Conservation (phyloP, 2,113 vertebrate genomes). For the Eulemur macaco region DNA sequence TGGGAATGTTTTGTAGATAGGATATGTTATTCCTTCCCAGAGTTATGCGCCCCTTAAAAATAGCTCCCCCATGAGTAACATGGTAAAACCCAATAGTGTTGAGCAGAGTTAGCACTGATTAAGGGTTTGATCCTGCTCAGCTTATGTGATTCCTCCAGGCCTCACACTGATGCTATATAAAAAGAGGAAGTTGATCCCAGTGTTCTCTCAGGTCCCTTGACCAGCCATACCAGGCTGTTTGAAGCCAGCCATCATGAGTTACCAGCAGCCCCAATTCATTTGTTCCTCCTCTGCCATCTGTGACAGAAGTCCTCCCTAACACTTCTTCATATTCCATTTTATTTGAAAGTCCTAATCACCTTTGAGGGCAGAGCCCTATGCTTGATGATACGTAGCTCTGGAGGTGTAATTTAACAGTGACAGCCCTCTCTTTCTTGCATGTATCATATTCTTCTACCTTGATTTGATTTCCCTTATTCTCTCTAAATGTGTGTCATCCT, state of each 20-base stretch:
- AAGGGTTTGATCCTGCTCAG: neutral
- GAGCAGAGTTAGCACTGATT: neutral
- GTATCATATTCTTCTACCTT: neutral
- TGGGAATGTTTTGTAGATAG: neutral
- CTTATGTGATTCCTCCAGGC: neutral
- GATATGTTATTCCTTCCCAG: neutral
- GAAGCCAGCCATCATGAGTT: neutral
- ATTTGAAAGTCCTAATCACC: neutral
- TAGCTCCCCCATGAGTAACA: neutral
- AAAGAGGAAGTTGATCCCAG: neutral
- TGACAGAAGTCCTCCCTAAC: neutral
- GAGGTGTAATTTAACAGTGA: neutral
- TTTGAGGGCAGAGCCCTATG: neutral
- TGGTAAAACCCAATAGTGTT: neutral
- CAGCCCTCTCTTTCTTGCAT: neutral
- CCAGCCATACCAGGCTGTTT: neutral
- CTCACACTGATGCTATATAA: neutral
- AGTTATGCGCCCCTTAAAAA: neutral
- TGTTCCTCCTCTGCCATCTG: neutral
- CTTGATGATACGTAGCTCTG: neutral
- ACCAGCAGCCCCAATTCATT: neutral
- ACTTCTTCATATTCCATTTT: neutral
- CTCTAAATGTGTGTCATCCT: neutral
- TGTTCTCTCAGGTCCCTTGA: neutral
- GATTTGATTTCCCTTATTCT: neutral